phyloP scores from a whole-genome alignment of 2,797 vertebrate species.

The Cyprinodon diabolis region DNA sequence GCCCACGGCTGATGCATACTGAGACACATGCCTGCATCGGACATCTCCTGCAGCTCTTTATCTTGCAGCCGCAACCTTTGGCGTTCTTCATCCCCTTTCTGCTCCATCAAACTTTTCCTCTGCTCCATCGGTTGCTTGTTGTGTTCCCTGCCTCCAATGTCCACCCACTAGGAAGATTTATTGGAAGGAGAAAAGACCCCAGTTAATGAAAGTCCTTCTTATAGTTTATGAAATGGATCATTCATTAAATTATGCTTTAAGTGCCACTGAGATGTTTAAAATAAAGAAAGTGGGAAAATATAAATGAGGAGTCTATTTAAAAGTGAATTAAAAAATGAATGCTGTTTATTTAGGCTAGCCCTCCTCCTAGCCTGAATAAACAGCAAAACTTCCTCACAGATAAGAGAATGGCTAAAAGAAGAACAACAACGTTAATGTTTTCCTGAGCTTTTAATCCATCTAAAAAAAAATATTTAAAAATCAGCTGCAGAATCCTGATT shows the following conservation, averaged over 20 bases:
- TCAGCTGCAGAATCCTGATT: no score
- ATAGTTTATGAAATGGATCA: not conserved
- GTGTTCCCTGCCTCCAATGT: slow-evolving; percentile 75
- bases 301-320: no score
- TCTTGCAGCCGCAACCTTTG: slow-evolving; percentile 90
- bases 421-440: no score
- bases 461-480: no score
- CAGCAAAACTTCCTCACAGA: no score
- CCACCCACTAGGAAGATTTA: slow-evolving; percentile 85
- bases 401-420: no score
- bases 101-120: slow-evolving; percentile 24
- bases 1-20: slow-evolving; percentile 99
- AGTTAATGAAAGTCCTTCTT: not conserved
- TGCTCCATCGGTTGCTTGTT: slow-evolving; percentile 57
- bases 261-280: no score
- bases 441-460: no score
- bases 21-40: slow-evolving; percentile 94
- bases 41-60: slow-evolving; percentile 93
- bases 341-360: no score
- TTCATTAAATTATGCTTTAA: not conserved
- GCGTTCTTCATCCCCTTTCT: slow-evolving; percentile 65
- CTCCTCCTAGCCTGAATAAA: no score
- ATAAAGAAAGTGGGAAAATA: no score
- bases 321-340: no score
- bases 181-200: not conserved